A percentile compares a stretch with the other conserved stretches of the same genome.
phyloP scores from a whole-genome alignment of 1,140 invertebrate species.

The Drosophila lini region DNA sequence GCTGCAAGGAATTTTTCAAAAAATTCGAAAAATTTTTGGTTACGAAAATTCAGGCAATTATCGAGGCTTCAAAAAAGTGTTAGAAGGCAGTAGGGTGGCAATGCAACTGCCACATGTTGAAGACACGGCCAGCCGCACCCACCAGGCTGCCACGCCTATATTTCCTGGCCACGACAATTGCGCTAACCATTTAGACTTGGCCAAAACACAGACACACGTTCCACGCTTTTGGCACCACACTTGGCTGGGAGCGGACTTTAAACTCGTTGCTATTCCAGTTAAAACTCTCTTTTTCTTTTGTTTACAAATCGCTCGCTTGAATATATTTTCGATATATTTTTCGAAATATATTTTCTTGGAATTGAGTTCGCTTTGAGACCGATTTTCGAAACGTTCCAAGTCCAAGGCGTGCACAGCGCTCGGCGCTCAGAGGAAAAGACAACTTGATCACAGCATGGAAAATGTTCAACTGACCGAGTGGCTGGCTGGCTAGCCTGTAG shows the following conservation, averaged over 20 bases:
- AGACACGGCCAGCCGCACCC: conserved; percentile 37
- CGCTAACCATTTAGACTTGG: conserved; percentile 63
- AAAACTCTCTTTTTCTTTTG: not conserved
- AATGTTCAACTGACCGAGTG: conserved; percentile 79
- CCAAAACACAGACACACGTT: conserved; percentile 30
- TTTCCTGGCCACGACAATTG: conserved; percentile 50
- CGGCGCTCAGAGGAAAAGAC: conserved; percentile 81
- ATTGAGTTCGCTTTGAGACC: conserved; percentile 36
- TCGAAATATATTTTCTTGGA: conserved; percentile 2
- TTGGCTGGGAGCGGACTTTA: conserved; percentile 19
- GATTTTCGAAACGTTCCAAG: conserved; percentile 74
- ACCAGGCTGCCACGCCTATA: conserved; percentile 67
- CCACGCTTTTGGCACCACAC: conserved; percentile 5
- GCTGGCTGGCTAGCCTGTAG: conserved; percentile 44
- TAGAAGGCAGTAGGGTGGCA: conserved; percentile 26
- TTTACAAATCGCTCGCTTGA: not conserved
- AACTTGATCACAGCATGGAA: conserved; percentile 82
- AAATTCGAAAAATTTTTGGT: not conserved
- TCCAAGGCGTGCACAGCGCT: conserved; percentile 79
- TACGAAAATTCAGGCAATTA: not conserved
- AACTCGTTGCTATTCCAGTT: conserved; percentile 16
- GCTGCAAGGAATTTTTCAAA: not conserved
- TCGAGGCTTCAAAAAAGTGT: not conserved
- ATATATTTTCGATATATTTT: conserved; percentile 9
- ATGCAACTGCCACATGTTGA: conserved; percentile 37